Conservation (phyloP, 2,888 invertebrate species). For the Sisyra nigra region DNA sequence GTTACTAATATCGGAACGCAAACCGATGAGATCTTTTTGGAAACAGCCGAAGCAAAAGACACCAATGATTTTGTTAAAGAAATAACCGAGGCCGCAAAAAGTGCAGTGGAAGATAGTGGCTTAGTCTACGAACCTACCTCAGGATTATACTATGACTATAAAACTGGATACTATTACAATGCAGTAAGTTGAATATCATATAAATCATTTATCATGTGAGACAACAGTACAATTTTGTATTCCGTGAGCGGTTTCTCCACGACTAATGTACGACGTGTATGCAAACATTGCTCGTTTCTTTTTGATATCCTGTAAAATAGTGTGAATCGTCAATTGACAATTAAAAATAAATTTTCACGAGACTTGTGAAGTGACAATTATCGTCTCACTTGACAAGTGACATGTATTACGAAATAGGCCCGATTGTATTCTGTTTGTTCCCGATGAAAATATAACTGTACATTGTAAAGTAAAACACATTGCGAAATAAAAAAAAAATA, state of each 20-base stretch:
- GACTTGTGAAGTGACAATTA: too few relatives aligned
- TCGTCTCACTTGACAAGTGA: too few relatives aligned
- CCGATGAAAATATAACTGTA: too few relatives aligned
- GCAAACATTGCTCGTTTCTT: not conserved
- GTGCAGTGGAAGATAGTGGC: conserved; percentile 53
- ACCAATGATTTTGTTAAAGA: conserved; percentile 43
- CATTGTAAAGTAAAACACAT: too few relatives aligned
- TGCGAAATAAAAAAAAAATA: too few relatives aligned
- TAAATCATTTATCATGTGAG: too few relatives aligned
- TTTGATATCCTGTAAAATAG: not conserved
- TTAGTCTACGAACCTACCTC: conserved; percentile 78
- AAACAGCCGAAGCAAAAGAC: conserved; percentile 16
- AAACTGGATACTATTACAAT: conserved; percentile 81
- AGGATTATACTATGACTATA: conserved; percentile 78
- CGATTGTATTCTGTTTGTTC: too few relatives aligned
- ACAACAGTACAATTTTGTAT: too few relatives aligned
- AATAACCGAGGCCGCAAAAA: conserved; percentile 61
- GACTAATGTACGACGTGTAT: conserved; percentile 2
- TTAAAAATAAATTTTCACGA: too few relatives aligned
- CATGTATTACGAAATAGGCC: too few relatives aligned
- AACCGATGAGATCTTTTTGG: conserved; percentile 17
- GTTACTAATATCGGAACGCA: conserved; percentile 17
- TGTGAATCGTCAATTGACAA: not conserved
- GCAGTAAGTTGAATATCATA: conserved; percentile 44
- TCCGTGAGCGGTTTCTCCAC: too few relatives aligned